Conservation (phyloP, 2,888 invertebrate genomes). For the Drosophila austrosaltans region DNA sequence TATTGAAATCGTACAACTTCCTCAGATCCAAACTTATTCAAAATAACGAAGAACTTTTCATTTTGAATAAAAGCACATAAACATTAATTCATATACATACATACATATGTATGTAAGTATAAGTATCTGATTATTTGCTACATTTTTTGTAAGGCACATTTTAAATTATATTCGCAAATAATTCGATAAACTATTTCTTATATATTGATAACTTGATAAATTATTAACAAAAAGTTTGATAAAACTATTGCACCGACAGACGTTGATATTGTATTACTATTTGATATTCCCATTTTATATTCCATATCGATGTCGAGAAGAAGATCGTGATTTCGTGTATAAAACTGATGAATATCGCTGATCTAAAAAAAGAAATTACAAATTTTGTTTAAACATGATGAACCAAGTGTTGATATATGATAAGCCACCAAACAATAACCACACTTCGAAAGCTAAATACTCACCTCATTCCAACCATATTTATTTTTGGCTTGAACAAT, state of each 20-base stretch:
- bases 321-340: conserved; percentile 86
- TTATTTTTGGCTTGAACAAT: conserved; percentile 90
- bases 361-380: conserved; percentile 83
- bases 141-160: conserved; percentile 73
- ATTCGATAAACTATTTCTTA: conserved; percentile 46
- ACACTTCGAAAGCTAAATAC: conserved; percentile 3
- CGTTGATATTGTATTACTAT: conserved; percentile 46
- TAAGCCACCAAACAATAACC: no score
- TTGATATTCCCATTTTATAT: conserved; percentile 83
- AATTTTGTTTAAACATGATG: no score
- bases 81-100: conserved; percentile 29
- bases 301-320: conserved; percentile 83
- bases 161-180: conserved; percentile 61
- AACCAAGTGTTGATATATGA: no score
- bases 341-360: conserved; percentile 89
- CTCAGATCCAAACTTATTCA: no score
- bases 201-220: conserved; percentile 44
- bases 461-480: conserved; percentile 89
- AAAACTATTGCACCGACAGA: conserved; percentile 36
- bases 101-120: conserved; percentile 24
- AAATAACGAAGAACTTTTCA: no score
- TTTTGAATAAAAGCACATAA: conserved; percentile 24
- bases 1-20: no score
- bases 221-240: conserved; percentile 35
- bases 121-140: conserved; percentile 63